A percentile compares a stretch with the other conserved stretches of the same genome.
Conservation (phyloP, 2,797 vertebrate genomes). For the Jordanella pulchra region DNA sequence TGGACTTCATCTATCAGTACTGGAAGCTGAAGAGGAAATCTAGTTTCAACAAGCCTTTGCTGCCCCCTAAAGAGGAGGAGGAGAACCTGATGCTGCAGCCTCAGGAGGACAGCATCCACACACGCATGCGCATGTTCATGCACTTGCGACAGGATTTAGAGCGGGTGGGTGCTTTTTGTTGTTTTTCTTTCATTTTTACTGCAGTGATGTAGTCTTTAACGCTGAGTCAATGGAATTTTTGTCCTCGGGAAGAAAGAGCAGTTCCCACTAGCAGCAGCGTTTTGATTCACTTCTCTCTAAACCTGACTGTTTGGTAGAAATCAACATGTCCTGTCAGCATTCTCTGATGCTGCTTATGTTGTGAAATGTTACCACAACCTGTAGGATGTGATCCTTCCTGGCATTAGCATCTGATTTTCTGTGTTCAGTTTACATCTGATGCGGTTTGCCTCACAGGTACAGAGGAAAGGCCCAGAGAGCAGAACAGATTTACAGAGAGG, state of each 20-base stretch:
- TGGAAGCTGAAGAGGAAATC: constrained; percentile 97
- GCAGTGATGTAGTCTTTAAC: background rate
- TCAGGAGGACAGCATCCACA: constrained; percentile 96
- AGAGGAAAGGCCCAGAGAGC: background rate
- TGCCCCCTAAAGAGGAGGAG: constrained; percentile 94
- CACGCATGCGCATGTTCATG: constrained; percentile 99
- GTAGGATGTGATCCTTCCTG: background rate
- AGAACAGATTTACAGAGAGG: background rate
- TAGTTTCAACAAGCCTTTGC: constrained; percentile 93
- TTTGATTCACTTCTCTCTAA: background rate
- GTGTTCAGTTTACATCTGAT: no score
- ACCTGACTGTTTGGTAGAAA: background rate
- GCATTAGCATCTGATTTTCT: no score
- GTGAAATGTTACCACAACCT: background rate
- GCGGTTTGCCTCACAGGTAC: background rate
- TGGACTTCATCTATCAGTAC: constrained; percentile 97
- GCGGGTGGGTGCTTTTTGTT: constrained; percentile 81
- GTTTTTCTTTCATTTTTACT: background rate
- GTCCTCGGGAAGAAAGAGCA: background rate
- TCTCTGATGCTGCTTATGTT: background rate
- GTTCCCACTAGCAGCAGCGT: background rate
- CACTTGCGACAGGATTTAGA: constrained; percentile 97
- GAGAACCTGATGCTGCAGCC: constrained; percentile 91
- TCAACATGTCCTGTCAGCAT: background rate
- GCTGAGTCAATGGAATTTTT: constrained; percentile 7